Conservation (phyloP, 2,113 vertebrate genomes). For the Rhinolophus sinicus region DNA sequence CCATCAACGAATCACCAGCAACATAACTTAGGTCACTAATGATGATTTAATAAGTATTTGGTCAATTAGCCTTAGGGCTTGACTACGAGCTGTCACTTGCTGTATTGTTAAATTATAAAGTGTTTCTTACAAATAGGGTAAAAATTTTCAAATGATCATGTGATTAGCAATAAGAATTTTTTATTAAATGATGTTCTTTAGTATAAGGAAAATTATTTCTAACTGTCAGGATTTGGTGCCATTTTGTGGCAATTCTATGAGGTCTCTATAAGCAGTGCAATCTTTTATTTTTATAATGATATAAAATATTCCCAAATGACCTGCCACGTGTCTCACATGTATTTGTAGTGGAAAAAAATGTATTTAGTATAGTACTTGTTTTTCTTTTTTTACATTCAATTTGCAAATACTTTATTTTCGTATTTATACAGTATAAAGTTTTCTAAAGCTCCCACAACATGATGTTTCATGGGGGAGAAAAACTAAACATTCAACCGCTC, state of each 20-base stretch:
- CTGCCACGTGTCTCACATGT: not conserved
- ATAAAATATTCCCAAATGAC: conserved; percentile 6
- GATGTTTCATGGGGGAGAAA: conserved; percentile 97
- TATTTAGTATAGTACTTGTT: not conserved
- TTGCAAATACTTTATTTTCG: conserved; percentile 93
- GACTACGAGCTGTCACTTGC: not conserved
- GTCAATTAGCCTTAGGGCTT: not conserved
- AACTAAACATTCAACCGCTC: conserved; percentile 91
- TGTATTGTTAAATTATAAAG: not conserved
- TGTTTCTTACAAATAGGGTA: not conserved
- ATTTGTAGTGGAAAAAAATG: not conserved
- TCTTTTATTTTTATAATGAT: not conserved
- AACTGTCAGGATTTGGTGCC: not conserved
- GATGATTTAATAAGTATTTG: not conserved
- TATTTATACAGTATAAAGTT: conserved; percentile 98
- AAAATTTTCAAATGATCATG: not conserved
- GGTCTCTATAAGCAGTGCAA: not conserved
- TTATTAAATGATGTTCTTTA: not conserved
- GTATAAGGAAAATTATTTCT: not conserved
- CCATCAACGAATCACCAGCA: not conserved
- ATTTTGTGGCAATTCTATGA: conserved; percentile 17
- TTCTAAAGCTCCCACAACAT: conserved; percentile 97
- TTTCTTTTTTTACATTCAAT: conserved; percentile 63
- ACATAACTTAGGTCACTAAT: not conserved
- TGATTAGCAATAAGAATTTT: not conserved